Base-by-base conservation (phyloP, 30 jellyfish, hydroid and myxozoan species). In the Catostylus mosaicus region DNA sequence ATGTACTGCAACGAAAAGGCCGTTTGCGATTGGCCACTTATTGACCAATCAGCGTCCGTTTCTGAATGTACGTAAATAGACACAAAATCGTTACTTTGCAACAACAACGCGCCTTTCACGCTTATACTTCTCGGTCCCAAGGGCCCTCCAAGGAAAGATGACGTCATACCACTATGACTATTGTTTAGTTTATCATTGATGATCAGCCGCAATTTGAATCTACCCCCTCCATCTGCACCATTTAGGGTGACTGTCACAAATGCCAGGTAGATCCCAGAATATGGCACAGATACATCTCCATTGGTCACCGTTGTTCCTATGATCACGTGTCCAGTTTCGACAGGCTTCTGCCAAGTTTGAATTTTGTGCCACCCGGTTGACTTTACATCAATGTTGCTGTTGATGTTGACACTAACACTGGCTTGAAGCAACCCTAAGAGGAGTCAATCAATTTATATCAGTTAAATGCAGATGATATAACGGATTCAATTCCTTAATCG, bases 11-110 rank as follows among this genome's bases (percentile, higher is more conserved):
- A 24, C 8, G 87, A 71, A 45, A 85, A 78, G 27, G 98, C 63
- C 3, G 96, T 60, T 59, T 85, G 87, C 30, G 98, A 75, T n/a
- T 64, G 74, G 78, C 98, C 98, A 46, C 62, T 70, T 26, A 91
- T 50, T 51, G 82, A 35, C 98, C 98, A 91, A 76, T 76, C 84
- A 27, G 57, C 60, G 67, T 85, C 98, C 14, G 45, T 56, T 34
- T 85, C 96, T 3, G 98, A 91, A 48, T 43, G 73, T n/a, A 91
- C 91, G 54, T 78, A 86, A 67, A 86, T 95, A 10, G 98, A 86
- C 30, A 85, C 84, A 67, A 35, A 40, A 52, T 91, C 95, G 26
- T 65, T 80, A 16, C 69, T 6, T 12, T 77, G 90, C 45, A 91
- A 72, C 29, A 67, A 63, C 31, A 87, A 16, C 24, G 89, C 82